These are phyloP conservation scores for Volucella bombylans DNA, from an alignment of 2,888 invertebrate genomes.

Conservation along the genomic window DNA sequence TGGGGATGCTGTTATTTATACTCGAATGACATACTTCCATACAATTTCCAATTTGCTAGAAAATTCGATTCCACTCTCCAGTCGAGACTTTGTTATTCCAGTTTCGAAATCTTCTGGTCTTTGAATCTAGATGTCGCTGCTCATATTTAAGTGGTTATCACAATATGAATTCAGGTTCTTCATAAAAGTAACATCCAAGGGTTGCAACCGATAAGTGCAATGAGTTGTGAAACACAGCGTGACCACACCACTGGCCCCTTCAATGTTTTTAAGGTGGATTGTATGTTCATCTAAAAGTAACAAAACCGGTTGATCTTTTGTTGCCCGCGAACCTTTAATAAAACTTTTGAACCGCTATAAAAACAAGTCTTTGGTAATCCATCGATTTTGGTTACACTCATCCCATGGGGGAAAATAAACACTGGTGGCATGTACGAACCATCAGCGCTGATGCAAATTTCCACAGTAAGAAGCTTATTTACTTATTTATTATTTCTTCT, in stretches of 20 bases:
- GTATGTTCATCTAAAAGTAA: slow-evolving; percentile 1
- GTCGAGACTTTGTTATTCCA: too few species aligned
- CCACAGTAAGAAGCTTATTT: not conserved
- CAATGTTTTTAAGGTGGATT: not conserved
- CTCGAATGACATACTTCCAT: too few species aligned
- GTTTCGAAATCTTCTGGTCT: too few species aligned
- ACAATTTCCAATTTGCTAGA: too few species aligned
- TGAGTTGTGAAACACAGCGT: too few species aligned
- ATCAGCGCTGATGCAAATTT: not conserved
- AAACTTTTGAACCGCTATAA: slow-evolving; percentile 6
- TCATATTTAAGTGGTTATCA: too few species aligned
- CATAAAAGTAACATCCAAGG: slow-evolving; percentile 5
- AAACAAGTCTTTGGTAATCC: slow-evolving; percentile 5
- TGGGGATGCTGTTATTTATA: too few species aligned
- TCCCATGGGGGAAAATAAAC: not conserved
- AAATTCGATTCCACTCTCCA: too few species aligned
- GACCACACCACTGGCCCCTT: not conserved
- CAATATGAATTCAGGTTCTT: not conserved
- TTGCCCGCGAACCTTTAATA: not conserved
- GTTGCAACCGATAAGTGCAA: not conserved
- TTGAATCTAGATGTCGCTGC: too few species aligned
- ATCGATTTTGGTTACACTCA: slow-evolving; percentile 7
- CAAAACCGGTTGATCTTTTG: too few species aligned
- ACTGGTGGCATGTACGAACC: slow-evolving; percentile 3
- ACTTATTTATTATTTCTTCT: too few species aligned